Evolutionary conservation across 1,140 invertebrate genomes (phyloP).

Genomic region (Zophobas atratus): DNA sequence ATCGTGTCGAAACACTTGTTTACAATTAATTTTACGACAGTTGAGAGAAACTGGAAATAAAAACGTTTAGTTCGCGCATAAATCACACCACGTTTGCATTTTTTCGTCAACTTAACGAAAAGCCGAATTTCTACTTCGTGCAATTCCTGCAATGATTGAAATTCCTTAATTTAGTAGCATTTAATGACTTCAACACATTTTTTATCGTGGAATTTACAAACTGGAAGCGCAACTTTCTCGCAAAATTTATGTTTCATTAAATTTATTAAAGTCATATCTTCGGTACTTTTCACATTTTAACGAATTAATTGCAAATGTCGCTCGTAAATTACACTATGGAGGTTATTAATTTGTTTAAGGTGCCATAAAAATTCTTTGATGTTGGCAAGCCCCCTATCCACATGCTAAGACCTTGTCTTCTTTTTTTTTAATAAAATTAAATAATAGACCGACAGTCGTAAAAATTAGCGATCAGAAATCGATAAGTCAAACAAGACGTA

Average conservation of each 20-base stretch:
- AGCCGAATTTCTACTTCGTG: no score
- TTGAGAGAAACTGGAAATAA: no score
- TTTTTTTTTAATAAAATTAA: neutral
- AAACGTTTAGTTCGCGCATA: no score
- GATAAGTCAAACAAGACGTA: constrained; percentile 27
- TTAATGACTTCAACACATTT: neutral
- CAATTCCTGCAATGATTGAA: neutral
- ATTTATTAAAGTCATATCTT: constrained; percentile 7
- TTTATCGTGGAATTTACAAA: neutral
- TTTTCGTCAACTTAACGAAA: no score
- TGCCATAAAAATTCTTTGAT: neutral
- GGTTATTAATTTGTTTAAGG: neutral
- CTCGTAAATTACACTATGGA: neutral
- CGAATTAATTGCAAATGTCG: neutral
- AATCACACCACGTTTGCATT: no score
- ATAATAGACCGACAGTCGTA: neutral
- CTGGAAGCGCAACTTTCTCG: constrained; percentile 9
- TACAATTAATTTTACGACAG: no score
- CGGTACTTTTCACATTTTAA: constrained; percentile 7
- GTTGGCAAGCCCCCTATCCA: no score
- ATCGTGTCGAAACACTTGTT: no score
- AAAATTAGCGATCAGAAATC: constrained; percentile 7
- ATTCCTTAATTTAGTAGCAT: neutral
- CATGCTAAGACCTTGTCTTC: neutral
- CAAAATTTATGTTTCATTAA: constrained; percentile 15